phyloP scores from a whole-genome alignment of 2,888 invertebrate genomes.

The Molanna angustata region DNA sequence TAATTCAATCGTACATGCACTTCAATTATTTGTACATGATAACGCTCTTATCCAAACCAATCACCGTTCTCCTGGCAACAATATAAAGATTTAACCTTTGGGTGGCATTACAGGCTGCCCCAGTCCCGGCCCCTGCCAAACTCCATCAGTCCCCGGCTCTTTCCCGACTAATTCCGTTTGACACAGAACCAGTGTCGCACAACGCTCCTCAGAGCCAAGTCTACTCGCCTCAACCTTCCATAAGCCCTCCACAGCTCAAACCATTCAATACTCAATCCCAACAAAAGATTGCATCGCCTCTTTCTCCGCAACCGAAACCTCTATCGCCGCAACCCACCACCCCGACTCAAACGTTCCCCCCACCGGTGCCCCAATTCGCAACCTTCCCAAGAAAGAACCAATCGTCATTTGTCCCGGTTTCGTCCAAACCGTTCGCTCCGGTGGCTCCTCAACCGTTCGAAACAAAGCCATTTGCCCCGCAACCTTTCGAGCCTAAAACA shows the following conservation, averaged over 20 bases:
- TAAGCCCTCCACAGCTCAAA: slow-evolving; percentile 14
- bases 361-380: slow-evolving; percentile 23
- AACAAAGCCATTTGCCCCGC: slow-evolving; percentile 11
- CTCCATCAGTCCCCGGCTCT: slow-evolving; percentile 31
- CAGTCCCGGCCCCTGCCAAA: slow-evolving; percentile 30
- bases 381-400: slow-evolving; percentile 15
- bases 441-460: slow-evolving; percentile 35
- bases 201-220: slow-evolving; percentile 39
- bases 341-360: slow-evolving; percentile 30
- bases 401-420: slow-evolving; percentile 18
- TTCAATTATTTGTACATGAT: too few species aligned
- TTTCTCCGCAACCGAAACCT: slow-evolving; percentile 11
- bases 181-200: slow-evolving; percentile 41
- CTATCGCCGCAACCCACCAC: slow-evolving; percentile 24
- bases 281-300: slow-evolving; percentile 14
- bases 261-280: slow-evolving; percentile 12
- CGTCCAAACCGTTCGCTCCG: slow-evolving; percentile 37
- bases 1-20: too few species aligned
- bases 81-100: slow-evolving; percentile 18
- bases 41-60: too few species aligned
- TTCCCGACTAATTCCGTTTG: slow-evolving; percentile 28
- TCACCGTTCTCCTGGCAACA: neutral
- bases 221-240: slow-evolving; percentile 42
- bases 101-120: slow-evolving; percentile 32
- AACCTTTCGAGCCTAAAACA: slow-evolving; percentile 36